Conservation (phyloP, 2,113 vertebrate genomes). For the Mus pahari region DNA sequence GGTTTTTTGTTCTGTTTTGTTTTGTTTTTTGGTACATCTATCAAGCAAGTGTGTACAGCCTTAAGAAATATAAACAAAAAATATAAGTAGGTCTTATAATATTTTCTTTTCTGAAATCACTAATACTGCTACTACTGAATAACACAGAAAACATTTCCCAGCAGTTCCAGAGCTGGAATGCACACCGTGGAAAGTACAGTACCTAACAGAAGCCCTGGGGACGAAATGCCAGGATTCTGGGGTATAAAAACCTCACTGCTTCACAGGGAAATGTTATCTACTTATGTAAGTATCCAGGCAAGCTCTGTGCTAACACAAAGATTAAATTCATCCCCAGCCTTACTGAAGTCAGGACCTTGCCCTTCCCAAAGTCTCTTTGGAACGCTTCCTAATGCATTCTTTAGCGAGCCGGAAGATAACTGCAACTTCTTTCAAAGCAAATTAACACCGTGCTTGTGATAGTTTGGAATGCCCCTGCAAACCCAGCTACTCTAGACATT, state of each 20-base stretch:
- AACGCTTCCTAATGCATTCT: not conserved
- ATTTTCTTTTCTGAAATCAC: constrained; percentile 22
- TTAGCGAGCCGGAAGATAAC: constrained; percentile 26
- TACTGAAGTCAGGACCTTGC: not conserved
- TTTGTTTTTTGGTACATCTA: not conserved
- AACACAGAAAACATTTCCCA: constrained; percentile 36
- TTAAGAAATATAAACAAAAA: constrained; percentile 16
- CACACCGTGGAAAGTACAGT: not conserved
- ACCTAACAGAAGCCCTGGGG: not conserved
- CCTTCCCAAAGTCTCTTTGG: constrained; percentile 15
- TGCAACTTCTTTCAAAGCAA: constrained; percentile 42
- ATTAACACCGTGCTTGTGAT: not conserved
- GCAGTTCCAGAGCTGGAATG: not conserved
- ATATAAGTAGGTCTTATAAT: not conserved
- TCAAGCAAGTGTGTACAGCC: not conserved
- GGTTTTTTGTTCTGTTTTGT: not conserved
- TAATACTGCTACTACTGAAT: not conserved
- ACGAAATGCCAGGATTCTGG: not conserved
- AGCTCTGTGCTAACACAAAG: not conserved
- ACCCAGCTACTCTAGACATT: constrained; percentile 6
- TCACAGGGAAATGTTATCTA: not conserved
- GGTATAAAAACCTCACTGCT: not conserved
- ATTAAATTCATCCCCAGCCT: constrained; percentile 6
- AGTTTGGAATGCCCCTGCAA: constrained; percentile 16
- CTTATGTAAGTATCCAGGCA: not conserved